Evolutionary conservation across 2,113 vertebrate species (phyloP).

Genomic region (Indicator maculatus): DNA sequence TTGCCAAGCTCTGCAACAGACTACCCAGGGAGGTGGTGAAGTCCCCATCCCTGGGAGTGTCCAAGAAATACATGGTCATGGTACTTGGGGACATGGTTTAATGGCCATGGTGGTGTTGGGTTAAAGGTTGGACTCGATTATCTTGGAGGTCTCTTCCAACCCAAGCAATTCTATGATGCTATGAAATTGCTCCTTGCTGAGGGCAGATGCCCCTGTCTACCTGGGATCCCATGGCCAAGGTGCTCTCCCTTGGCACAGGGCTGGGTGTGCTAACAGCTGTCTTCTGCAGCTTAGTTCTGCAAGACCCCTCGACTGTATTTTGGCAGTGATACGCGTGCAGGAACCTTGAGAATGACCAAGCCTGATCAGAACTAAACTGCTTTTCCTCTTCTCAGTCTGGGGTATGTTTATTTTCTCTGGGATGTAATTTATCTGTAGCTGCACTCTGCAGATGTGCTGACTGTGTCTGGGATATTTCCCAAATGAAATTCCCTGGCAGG

Average conservation of each 20-base stretch:
- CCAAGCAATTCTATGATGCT: no score
- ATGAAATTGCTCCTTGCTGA: no score
- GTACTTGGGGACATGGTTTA: no score
- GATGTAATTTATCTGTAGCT: slow-evolving; percentile 18
- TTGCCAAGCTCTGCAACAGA: no score
- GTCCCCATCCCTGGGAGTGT: no score
- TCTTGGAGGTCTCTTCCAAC: no score
- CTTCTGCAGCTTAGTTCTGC: background rate
- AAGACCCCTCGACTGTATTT: background rate
- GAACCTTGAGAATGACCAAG: background rate
- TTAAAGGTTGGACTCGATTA: no score
- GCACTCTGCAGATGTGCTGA: slow-evolving; percentile 34
- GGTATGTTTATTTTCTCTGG: background rate
- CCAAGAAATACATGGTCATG: no score
- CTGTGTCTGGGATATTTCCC: background rate
- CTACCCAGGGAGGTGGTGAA: no score
- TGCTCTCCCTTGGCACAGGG: background rate
- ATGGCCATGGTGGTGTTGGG: no score
- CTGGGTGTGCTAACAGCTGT: fast-evolving
- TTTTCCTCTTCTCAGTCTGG: background rate
- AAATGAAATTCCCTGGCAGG: slow-evolving; percentile 25
- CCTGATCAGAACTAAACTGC: background rate
- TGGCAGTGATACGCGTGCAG: fast-evolving
- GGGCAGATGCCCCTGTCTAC: background rate
- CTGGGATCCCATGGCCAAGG: background rate